Conservation (phyloP, 2,888 invertebrate genomes). For the Achlya flavicornis region DNA sequence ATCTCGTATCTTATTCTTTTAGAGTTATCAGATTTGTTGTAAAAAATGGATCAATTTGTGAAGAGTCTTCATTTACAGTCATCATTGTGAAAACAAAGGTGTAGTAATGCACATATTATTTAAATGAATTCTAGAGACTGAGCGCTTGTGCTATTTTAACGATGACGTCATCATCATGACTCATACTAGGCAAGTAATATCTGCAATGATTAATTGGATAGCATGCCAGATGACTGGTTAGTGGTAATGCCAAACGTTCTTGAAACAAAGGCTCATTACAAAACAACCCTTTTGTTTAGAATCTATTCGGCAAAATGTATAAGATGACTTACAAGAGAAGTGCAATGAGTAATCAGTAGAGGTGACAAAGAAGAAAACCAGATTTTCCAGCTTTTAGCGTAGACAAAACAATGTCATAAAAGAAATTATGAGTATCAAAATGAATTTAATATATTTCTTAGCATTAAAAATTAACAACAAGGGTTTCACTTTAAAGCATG, state of each 20-base stretch:
- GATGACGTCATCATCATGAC: slow-evolving; percentile 16
- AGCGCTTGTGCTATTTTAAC: slow-evolving; percentile 7
- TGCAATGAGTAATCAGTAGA: not conserved
- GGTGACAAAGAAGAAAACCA: too few species aligned
- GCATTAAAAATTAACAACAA: too few species aligned
- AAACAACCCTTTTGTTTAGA: too few species aligned
- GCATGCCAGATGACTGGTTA: slow-evolving; percentile 6
- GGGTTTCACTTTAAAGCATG: not conserved
- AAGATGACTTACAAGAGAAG: not conserved
- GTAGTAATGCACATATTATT: not conserved
- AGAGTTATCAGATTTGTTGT: too few species aligned
- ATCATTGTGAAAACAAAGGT: not conserved
- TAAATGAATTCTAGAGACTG: not conserved
- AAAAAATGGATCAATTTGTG: not conserved
- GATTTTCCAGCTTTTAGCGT: too few species aligned
- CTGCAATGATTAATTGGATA: slow-evolving; percentile 13
- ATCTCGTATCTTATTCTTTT: too few species aligned
- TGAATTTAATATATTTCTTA: too few species aligned
- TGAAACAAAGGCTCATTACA: not conserved
- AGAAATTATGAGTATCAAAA: not conserved
- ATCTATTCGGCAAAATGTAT: too few species aligned
- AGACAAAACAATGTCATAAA: not conserved
- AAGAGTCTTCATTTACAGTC: not conserved
- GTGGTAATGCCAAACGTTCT: not conserved
- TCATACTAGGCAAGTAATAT: slow-evolving; percentile 14